phyloP scores from a whole-genome alignment of 1,140 invertebrate genomes.

The Bicyclus anynana region DNA sequence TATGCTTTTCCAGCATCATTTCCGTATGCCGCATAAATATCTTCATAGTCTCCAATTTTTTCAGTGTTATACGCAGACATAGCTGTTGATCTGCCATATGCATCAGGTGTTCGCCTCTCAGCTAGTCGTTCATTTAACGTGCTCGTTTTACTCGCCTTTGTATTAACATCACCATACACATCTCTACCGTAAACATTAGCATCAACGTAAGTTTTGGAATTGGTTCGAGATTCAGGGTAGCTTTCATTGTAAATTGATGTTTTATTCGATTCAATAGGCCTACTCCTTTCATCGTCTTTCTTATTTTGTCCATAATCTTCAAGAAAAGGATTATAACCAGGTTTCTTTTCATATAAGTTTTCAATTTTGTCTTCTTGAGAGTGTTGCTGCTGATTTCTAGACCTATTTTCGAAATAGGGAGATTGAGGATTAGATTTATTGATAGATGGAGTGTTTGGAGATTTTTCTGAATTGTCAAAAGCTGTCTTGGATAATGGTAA shows the following conservation, averaged over 20 bases:
- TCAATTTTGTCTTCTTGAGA: conserved; percentile 46
- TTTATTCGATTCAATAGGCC: conserved; percentile 13
- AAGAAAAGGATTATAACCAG: conserved; percentile 57
- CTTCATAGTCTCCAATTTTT: conserved; percentile 86
- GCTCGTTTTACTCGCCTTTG: conserved; percentile 34
- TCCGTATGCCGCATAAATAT: conserved; percentile 80
- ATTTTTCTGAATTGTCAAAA: conserved; percentile 59
- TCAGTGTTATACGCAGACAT: conserved; percentile 66
- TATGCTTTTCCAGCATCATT: conserved; percentile 53
- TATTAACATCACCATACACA: conserved; percentile 57
- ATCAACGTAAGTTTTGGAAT: conserved; percentile 37
- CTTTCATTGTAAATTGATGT: conserved; percentile 35
- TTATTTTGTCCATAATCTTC: conserved; percentile 47
- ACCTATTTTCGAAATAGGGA: conserved; percentile 71
- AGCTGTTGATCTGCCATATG: conserved; percentile 84
- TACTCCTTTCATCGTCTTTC: conserved; percentile 22
- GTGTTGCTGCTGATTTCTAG: conserved; percentile 59
- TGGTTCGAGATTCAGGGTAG: conserved; percentile 43
- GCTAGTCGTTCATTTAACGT: conserved; percentile 60
- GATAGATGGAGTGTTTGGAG: conserved; percentile 44
- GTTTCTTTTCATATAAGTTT: conserved; percentile 49
- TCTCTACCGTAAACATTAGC: conserved; percentile 43
- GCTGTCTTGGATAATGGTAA: conserved; percentile 64
- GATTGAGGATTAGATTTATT: conserved; percentile 62
- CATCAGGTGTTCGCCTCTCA: conserved; percentile 88